Base-by-base conservation (phyloP, 2,797 vertebrate genomes). In the Atherinosoma microstoma region DNA sequence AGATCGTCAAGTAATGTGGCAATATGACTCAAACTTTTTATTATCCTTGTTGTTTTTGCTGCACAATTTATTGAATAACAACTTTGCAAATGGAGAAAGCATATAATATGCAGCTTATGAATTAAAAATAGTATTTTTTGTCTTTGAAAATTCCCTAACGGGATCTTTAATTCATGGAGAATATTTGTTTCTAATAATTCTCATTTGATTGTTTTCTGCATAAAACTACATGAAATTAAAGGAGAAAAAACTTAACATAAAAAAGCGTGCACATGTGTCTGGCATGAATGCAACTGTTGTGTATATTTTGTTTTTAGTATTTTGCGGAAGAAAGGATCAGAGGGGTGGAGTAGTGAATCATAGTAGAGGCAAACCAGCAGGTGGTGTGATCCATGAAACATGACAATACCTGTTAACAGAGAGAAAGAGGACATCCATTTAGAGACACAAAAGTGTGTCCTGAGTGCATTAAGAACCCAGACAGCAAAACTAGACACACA, bases 341-440 rank as follows among this genome's bases (percentile, higher is more conserved):
- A 54, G 6, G 53, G 63, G 61, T 16, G 73, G 53, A 59, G 69
- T 45, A 24, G 24, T 71, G 72, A 75, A 11, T 91, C 76, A 88
- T 1, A 2, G 4, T 8, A 78, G 65, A 59, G 90, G 86, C 35
- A 94, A 78, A 70, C 20, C 42, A 51, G 60, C 36, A 27, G 93
- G 88, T 22, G 93, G 91, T 24, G 77, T 63, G 8, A 95, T 70
- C 22, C 78, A 66, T n/a, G 94, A 92, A 32, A 92, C 92, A 7
- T 54, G 13, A 73, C 75, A 83, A 70, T 92, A 93, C 87, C 95
- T 95, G 76, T 54, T 36, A 58, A 73, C 1, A 0, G 22, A 73
- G n/a, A 78, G 29, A 79, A 6, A 38, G 51, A 47, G 49, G 30
- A 72, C 2, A 51, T 42, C 0, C 0, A 20, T 24, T 71, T n/a